These are phyloP conservation scores for Fratercula arctica DNA, from an alignment of 2,797 vertebrate species.

Conservation along the genomic window DNA sequence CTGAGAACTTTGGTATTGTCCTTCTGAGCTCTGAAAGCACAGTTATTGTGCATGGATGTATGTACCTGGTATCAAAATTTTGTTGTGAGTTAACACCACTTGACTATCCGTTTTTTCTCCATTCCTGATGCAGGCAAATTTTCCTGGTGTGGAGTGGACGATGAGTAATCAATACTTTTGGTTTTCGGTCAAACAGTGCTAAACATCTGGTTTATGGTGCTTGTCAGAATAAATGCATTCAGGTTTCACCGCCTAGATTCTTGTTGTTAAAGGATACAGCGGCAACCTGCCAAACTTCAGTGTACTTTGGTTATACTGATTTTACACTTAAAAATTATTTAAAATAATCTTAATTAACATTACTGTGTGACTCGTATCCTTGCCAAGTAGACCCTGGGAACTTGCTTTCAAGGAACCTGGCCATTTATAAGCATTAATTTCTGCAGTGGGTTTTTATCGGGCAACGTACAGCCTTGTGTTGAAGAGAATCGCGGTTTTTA, in stretches of 20 bases:
- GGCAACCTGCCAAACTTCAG: background rate
- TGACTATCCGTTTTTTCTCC: background rate
- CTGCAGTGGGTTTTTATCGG: background rate
- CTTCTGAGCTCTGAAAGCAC: background rate
- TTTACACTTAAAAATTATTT: background rate
- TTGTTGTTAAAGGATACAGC: background rate
- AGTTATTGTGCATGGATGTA: accelerated
- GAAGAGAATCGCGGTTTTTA: background rate
- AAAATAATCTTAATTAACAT: background rate
- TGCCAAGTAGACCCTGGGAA: background rate
- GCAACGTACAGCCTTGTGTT: background rate
- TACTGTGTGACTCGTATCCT: background rate
- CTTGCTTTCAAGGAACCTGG: background rate
- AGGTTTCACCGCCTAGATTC: background rate
- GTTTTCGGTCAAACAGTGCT: background rate
- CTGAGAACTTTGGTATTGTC: background rate
- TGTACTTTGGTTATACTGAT: background rate
- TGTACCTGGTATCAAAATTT: background rate
- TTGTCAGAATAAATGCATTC: background rate
- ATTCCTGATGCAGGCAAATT: background rate
- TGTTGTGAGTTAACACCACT: background rate
- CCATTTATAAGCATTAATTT: background rate
- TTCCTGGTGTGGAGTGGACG: background rate
- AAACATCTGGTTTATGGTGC: background rate
- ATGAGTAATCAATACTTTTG: background rate